These are phyloP conservation scores for Formica selysi DNA, from an alignment of 1,140 invertebrate species.

Conservation along the genomic window DNA sequence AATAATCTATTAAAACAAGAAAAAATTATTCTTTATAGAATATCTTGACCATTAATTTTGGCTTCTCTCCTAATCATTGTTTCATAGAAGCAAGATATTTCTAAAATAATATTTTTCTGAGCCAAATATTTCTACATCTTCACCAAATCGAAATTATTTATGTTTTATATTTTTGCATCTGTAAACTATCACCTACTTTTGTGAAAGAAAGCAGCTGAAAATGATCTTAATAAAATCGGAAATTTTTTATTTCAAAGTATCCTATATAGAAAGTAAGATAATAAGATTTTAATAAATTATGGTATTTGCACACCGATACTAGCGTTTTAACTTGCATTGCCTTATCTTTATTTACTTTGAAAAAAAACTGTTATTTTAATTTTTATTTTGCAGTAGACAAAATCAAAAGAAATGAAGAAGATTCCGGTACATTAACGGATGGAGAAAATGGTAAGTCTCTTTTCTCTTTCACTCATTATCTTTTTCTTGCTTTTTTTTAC, in stretches of 20 bases:
- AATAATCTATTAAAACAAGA: too few species aligned
- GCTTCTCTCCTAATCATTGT: too few species aligned
- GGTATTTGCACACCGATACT: background rate
- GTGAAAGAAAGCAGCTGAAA: background rate
- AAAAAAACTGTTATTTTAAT: constrained; percentile 31
- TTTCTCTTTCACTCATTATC: background rate
- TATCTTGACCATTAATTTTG: too few species aligned
- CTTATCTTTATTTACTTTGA: background rate
- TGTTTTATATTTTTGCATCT: too few species aligned
- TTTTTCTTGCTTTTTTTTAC: background rate
- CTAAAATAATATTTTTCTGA: too few species aligned
- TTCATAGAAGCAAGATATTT: too few species aligned
- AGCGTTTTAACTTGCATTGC: background rate
- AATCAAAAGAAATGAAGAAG: constrained; percentile 84
- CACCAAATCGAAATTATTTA: too few species aligned
- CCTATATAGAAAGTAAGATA: background rate
- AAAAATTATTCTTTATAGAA: too few species aligned
- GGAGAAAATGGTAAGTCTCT: constrained; percentile 84
- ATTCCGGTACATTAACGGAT: constrained; percentile 80
- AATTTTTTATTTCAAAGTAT: background rate
- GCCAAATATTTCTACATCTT: too few species aligned
- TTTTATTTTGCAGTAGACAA: constrained; percentile 80
- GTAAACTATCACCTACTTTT: too few species aligned
- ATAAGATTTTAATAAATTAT: background rate
- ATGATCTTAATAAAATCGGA: background rate